Percentiles rank a stretch among this genome's conserved stretches.
phyloP scores from a whole-genome alignment of 2,113 vertebrate species.

The Heterotilapia buettikoferi region DNA sequence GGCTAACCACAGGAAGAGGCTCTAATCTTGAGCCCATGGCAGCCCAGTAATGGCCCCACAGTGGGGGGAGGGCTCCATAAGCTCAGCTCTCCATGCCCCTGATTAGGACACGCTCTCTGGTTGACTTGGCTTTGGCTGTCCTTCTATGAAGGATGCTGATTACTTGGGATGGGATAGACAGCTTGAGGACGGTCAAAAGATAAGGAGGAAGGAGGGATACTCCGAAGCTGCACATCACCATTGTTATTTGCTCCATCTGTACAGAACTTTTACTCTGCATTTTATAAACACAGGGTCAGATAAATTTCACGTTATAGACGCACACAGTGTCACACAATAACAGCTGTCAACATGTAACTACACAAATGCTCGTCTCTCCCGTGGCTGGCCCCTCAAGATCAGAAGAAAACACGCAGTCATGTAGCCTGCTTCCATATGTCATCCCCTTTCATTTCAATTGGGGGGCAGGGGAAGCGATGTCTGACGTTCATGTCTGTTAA shows the following conservation, averaged over 20 bases:
- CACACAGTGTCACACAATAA: not conserved
- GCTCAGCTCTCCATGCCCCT: conserved; percentile 39
- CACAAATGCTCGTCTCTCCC: conserved; percentile 2
- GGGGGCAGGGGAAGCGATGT: not conserved
- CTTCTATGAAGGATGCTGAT: conserved; percentile 56
- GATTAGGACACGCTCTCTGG: conserved; percentile 54
- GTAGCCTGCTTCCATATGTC: not conserved
- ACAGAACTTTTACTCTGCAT: not conserved
- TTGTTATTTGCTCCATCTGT: not conserved
- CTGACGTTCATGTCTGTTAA: not conserved
- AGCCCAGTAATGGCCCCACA: conserved; percentile 39
- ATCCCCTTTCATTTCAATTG: not conserved
- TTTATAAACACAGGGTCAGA: not conserved
- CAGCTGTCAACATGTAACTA: conserved; percentile 7
- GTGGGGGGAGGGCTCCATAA: conserved; percentile 49
- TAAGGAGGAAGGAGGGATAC: conserved; percentile 5
- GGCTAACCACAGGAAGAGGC: conserved; percentile 45
- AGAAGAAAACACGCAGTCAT: conserved; percentile 14
- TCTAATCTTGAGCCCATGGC: conserved; percentile 53
- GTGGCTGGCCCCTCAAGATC: conserved; percentile 31
- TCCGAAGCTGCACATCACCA: not conserved
- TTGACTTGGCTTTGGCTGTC: conserved; percentile 47
- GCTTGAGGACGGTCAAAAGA: conserved; percentile 41
- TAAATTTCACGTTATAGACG: not conserved
- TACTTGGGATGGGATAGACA: conserved; percentile 51